Evolutionary conservation across 2,888 invertebrate genomes (phyloP), one percentile per base, ranked within the genome.

Genomic region (Oscheius sp.): DNA sequence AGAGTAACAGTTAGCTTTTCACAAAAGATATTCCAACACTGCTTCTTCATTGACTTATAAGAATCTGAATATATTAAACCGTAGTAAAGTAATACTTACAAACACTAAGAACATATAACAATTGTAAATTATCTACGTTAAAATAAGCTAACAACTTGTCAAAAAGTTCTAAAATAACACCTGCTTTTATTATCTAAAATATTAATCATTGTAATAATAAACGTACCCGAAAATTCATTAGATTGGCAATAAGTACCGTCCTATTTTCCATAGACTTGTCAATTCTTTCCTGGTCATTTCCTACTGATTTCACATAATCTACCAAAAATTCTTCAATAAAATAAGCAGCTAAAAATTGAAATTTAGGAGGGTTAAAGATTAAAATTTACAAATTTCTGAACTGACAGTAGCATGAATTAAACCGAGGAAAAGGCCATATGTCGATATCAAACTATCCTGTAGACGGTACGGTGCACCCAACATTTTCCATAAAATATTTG

Each of bases 201-300:
- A 20, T 22, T 22, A n/a, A n/a, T n/a, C 22, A 49, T 28, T 51
- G 17, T 6, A 51, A 32, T 12, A 38, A 32, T 17, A 36, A n/a
- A n/a, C 28, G 36, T 38, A 78, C 78, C 67, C 71, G 59, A 47
- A 79, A 79, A 38, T 59, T 62, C 17, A 75, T 67, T 12, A 77
- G 49, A 54, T 73, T 67, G 24, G 75, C 74, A 8, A 73, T 59
- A 41, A 79, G 71, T 24, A 79, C 73, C 8, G 72, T 67, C 20
- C 70, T 63, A 69, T 79, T 79, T 64, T 79, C 79, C 68, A 75
- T 68, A 1, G 77, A 71, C 56, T 79, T 79, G 33, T 81, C 73
- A 36, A 67, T 72, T 36, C 72, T 73, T 1, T 26, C 17, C n/a
- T 45, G 50, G 17, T 38, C 33, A 49, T 68, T 70, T 8, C 38